These are phyloP conservation scores for Myathropa florea DNA, from an alignment of 2,888 invertebrate genomes.

Conservation along the genomic window DNA sequence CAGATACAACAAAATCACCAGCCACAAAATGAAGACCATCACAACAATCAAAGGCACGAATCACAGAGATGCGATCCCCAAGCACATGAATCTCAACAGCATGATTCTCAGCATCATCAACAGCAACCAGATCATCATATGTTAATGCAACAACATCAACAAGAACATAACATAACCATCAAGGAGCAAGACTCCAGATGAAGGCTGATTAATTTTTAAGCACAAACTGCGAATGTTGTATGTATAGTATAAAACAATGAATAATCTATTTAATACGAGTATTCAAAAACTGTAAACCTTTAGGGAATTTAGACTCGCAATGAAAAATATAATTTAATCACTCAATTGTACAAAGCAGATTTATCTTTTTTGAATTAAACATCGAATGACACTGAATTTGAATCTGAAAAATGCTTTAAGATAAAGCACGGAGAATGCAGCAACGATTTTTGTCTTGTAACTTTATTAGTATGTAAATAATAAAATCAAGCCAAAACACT, in stretches of 20 bases:
- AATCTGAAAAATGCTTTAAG: background rate
- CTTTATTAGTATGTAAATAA: background rate
- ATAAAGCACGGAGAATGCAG: constrained; percentile 14
- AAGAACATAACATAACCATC: constrained; percentile 62
- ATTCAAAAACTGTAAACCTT: constrained; percentile 23
- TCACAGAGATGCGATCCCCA: constrained; percentile 1
- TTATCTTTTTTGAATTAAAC: constrained; percentile 27
- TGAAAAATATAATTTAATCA: constrained; percentile 8
- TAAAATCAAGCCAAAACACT: background rate
- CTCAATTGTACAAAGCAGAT: constrained; percentile 48
- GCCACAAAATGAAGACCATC: constrained; percentile 44
- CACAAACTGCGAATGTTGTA: constrained; percentile 35
- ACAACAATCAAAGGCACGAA: constrained; percentile 36
- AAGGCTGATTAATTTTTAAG: constrained; percentile 64
- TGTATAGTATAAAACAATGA: constrained; percentile 29
- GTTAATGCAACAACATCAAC: constrained; percentile 24
- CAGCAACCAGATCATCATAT: constrained; percentile 25
- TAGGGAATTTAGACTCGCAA: constrained; percentile 65
- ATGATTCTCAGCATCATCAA: constrained; percentile 18
- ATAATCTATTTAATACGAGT: constrained; percentile 8
- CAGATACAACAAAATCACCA: constrained; percentile 31
- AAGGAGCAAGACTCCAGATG: constrained; percentile 67
- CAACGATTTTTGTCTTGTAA: constrained; percentile 56
- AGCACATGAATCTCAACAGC: background rate
- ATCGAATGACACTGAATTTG: constrained; percentile 52